phyloP scores from a whole-genome alignment of 2,888 invertebrate genomes.

The Crepidodera aurea region DNA sequence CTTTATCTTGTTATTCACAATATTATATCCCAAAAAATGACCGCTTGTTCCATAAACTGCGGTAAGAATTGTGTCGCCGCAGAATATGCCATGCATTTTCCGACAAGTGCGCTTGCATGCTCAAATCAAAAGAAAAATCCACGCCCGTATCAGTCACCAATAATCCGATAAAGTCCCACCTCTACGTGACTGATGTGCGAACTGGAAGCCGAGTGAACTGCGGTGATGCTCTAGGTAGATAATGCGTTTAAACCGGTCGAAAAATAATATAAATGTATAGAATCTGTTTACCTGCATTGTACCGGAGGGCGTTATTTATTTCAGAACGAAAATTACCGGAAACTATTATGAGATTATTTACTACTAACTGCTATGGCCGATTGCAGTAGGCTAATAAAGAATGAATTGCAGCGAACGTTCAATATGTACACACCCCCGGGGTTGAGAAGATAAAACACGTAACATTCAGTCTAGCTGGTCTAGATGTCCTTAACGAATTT shows the following conservation, averaged over 20 bases:
- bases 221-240: slow-evolving; percentile 14
- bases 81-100: too few species aligned
- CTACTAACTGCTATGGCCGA: slow-evolving; percentile 30
- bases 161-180: not conserved
- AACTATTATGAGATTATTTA: slow-evolving; percentile 32
- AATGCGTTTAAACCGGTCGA: slow-evolving; percentile 21
- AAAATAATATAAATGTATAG: slow-evolving; percentile 18
- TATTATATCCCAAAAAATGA: too few species aligned
- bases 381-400: slow-evolving; percentile 25
- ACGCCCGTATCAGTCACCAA: not conserved
- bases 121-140: not conserved
- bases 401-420: slow-evolving; percentile 23
- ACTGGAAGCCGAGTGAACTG: slow-evolving; percentile 12
- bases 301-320: slow-evolving; percentile 29
- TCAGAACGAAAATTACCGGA: slow-evolving; percentile 31
- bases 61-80: too few species aligned
- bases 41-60: too few species aligned
- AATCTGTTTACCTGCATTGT: slow-evolving; percentile 33
- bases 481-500: slow-evolving; percentile 6
- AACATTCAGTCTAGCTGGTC: not conserved
- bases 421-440: slow-evolving; percentile 23
- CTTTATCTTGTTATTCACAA: too few species aligned
- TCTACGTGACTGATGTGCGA: slow-evolving; percentile 1
- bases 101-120: too few species aligned
- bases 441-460: slow-evolving; percentile 13